Evolutionary conservation across 2,888 invertebrate genomes (phyloP).

Genomic region (Creontiades dilutus): DNA sequence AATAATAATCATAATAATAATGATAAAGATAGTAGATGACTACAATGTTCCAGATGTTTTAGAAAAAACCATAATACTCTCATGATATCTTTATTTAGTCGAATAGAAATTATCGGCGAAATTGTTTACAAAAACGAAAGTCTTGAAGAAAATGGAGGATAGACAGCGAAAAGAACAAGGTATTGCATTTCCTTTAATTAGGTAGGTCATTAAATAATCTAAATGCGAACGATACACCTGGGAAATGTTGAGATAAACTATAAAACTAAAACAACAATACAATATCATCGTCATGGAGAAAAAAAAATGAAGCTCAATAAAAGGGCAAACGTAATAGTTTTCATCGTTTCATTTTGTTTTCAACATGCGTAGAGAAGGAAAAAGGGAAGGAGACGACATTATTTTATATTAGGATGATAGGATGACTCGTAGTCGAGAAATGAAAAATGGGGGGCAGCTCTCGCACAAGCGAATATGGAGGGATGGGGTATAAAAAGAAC

Average conservation of each 20-base stretch:
- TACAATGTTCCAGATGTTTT: constrained; percentile 64
- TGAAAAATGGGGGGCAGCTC: too few relatives aligned
- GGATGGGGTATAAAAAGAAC: not conserved
- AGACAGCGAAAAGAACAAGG: not conserved
- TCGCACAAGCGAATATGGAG: not conserved
- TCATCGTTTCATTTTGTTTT: constrained; percentile 8
- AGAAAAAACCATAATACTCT: constrained; percentile 41
- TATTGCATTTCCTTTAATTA: not conserved
- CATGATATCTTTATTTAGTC: not conserved
- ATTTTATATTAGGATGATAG: too few relatives aligned
- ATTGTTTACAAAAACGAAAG: constrained; percentile 3
- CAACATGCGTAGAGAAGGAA: not conserved
- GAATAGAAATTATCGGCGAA: constrained; percentile 1
- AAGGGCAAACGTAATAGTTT: not conserved
- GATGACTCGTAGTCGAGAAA: not conserved
- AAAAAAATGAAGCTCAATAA: constrained; percentile 26
- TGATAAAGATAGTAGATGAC: constrained; percentile 64
- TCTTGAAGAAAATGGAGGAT: not conserved
- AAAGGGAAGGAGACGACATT: not conserved
- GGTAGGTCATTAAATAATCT: not conserved
- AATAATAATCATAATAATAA: constrained; percentile 73
- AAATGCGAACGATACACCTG: constrained; percentile 6
- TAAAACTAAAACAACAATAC: constrained; percentile 54
- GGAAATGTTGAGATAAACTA: constrained; percentile 54
- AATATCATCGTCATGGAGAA: not conserved